These are phyloP conservation scores for Seladonia tumulorum DNA, from an alignment of 2,888 invertebrate species.

Conservation along the genomic window DNA sequence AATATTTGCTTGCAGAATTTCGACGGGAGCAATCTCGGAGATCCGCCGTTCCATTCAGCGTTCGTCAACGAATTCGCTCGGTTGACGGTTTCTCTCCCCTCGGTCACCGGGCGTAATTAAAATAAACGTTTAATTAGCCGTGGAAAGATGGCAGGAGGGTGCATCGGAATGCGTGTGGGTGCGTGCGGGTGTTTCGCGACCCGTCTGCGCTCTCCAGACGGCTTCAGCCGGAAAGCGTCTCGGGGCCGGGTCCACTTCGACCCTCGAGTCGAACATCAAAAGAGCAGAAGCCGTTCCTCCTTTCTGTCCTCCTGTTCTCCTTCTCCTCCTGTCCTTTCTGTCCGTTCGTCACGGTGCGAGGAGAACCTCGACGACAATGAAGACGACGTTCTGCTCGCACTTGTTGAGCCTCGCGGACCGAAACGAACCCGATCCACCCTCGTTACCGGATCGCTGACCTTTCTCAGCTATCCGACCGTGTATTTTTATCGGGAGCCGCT, in stretches of 20 bases:
- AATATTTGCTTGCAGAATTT: too few species aligned
- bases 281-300: slow-evolving; percentile 61
- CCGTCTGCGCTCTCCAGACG: slow-evolving; percentile 37
- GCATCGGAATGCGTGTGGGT: neutral
- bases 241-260: slow-evolving; percentile 24
- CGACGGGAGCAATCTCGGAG: neutral
- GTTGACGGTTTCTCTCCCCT: slow-evolving; percentile 29
- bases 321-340: slow-evolving; percentile 49
- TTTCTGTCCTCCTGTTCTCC: neutral
- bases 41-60: too few species aligned
- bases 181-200: neutral
- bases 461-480: neutral
- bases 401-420: slow-evolving; percentile 71
- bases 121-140: slow-evolving; percentile 63
- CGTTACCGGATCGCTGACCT: neutral
- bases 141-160: slow-evolving; percentile 6
- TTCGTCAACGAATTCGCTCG: slow-evolving; percentile 8
- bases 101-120: slow-evolving; percentile 49
- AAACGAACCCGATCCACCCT: slow-evolving; percentile 14
- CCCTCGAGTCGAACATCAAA: slow-evolving; percentile 67
- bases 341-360: slow-evolving; percentile 52
- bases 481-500: neutral
- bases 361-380: neutral
- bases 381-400: slow-evolving; percentile 59
- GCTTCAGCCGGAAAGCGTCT: slow-evolving; percentile 37